These are phyloP conservation scores for Caenorhabditis latens DNA, from an alignment of 1,140 invertebrate genomes.

Conservation along the genomic window DNA sequence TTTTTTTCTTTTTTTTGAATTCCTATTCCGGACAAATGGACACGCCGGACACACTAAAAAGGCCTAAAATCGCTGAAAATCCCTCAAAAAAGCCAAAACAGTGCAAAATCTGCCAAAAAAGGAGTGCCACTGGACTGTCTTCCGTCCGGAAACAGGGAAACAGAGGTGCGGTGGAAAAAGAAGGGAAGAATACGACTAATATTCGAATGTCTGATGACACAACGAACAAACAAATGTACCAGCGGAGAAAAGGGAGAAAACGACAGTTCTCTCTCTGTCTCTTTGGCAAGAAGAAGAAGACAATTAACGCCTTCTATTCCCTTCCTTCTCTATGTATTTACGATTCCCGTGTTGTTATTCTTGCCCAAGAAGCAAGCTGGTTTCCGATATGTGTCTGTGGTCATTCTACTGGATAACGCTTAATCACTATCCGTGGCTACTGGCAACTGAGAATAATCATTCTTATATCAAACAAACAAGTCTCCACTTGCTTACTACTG, in stretches of 20 bases:
- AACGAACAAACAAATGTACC: constrained; percentile 14
- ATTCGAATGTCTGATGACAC: not conserved
- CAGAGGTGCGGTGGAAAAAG: not conserved
- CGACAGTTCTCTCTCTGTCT: not conserved
- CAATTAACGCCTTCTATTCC: constrained; percentile 34
- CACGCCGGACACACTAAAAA: too few species aligned
- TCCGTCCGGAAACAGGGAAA: too few species aligned
- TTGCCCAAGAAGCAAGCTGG: constrained; percentile 12
- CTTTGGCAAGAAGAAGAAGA: not conserved
- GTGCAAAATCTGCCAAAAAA: too few species aligned
- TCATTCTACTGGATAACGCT: not conserved
- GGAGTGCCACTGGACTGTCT: too few species aligned
- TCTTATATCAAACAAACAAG: not conserved
- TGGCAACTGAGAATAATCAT: not conserved
- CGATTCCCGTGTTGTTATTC: constrained; percentile 22
- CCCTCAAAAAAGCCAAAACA: too few species aligned
- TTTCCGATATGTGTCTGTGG: not conserved
- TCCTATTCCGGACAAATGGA: too few species aligned
- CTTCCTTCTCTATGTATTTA: too few species aligned
- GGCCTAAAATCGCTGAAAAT: too few species aligned
- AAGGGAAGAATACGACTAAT: not conserved
- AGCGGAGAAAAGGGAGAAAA: not conserved
- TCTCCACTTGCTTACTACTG: not conserved
- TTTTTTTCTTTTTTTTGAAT: too few species aligned
- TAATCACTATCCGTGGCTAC: not conserved